A percentile compares a stretch with the other conserved stretches of the same genome.
Conservation (phyloP, 2,797 vertebrate genomes). For the Zenarchopterus dispar region DNA sequence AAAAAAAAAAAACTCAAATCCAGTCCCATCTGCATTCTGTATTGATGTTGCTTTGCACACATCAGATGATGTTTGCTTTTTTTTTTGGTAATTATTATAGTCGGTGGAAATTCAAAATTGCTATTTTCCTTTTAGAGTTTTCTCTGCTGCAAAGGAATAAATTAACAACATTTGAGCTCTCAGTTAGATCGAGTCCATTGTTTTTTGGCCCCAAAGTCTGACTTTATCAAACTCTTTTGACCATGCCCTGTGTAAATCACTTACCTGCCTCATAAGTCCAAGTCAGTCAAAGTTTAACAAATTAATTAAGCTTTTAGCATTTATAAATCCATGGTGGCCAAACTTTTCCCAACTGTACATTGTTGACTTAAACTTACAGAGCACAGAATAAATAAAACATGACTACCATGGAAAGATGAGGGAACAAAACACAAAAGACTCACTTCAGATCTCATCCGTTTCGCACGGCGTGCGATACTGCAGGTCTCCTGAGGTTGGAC, state of each 20-base stretch:
- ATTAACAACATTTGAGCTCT: background rate
- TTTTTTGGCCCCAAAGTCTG: too few species aligned
- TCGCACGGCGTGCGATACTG: conserved; percentile 91
- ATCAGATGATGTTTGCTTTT: too few species aligned
- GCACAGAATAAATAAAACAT: background rate
- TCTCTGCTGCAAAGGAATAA: too few species aligned
- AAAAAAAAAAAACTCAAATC: too few species aligned
- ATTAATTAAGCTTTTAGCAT: background rate
- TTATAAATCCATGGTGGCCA: background rate
- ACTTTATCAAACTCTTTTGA: too few species aligned
- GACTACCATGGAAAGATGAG: background rate
- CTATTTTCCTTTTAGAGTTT: too few species aligned
- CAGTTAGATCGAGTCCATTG: background rate
- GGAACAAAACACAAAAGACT: conserved; percentile 30
- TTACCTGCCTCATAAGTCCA: background rate
- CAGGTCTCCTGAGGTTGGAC: conserved; percentile 90
- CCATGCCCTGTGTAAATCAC: too few species aligned
- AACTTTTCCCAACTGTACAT: background rate
- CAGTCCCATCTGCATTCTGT: too few species aligned
- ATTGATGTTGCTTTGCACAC: too few species aligned
- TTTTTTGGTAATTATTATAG: background rate
- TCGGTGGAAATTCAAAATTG: conserved; percentile 1
- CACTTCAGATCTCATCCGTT: conserved; percentile 92
- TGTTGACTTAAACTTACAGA: background rate
- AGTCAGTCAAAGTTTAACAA: background rate